A percentile compares a stretch with the other conserved stretches of the same genome.
Conservation (phyloP, 2,113 vertebrate genomes). For the Gasterosteus nipponicus region DNA sequence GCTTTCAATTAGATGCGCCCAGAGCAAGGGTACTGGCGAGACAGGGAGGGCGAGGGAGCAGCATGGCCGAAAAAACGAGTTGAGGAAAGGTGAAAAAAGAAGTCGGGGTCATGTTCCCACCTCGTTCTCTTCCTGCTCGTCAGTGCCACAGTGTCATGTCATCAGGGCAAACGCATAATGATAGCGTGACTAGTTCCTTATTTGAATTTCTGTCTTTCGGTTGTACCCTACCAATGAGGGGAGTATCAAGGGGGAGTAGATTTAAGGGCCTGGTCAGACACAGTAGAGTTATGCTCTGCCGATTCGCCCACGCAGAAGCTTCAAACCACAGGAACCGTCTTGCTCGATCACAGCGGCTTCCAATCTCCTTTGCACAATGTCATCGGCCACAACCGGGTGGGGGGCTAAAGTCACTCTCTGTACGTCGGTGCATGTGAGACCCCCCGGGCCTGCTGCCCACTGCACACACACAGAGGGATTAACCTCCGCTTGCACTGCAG, state of each 20-base stretch:
- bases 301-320: background rate
- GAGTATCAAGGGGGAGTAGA: background rate
- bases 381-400: constrained; percentile 61
- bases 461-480: constrained; percentile 13
- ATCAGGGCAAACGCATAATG: constrained; percentile 43
- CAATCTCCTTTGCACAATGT: constrained; percentile 62
- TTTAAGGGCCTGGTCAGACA: background rate
- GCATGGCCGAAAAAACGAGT: constrained; percentile 41
- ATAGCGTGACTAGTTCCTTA: constrained; percentile 1
- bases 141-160: constrained; percentile 78
- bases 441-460: constrained; percentile 34
- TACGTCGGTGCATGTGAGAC: constrained; percentile 13
- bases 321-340: background rate
- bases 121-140: constrained; percentile 54
- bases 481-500: constrained; percentile 15
- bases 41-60: constrained; percentile 81
- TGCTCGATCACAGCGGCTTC: background rate
- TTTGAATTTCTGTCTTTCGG: background rate
- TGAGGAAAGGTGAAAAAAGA: constrained; percentile 68
- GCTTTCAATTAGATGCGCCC: constrained; percentile 99
- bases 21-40: constrained; percentile 86
- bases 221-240: background rate
- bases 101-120: constrained; percentile 83
- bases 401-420: constrained; percentile 41
- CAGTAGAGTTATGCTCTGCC: background rate